Conservation (phyloP, 1,140 invertebrate genomes). For the Drepana arcuata region DNA sequence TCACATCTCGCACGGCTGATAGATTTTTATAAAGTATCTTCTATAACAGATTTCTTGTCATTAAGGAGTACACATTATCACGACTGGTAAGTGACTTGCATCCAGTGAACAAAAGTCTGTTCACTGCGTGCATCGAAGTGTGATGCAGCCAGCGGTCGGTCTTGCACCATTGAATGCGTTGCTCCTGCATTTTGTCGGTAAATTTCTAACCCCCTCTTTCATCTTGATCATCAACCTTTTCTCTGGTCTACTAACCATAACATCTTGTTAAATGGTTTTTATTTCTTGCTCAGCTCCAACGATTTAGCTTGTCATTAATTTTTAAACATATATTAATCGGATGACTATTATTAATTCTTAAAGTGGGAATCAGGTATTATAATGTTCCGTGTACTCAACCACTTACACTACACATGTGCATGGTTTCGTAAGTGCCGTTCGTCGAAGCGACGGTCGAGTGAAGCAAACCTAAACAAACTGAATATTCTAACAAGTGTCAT, state of each 20-base stretch:
- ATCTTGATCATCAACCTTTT: constrained; percentile 7
- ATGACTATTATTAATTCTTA: too few species aligned
- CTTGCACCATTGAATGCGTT: constrained; percentile 25
- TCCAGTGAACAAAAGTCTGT: too few species aligned
- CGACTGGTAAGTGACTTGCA: too few species aligned
- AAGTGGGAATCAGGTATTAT: too few species aligned
- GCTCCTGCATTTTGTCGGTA: constrained; percentile 12
- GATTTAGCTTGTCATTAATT: too few species aligned
- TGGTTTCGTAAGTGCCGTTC: constrained; percentile 11
- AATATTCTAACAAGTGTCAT: constrained; percentile 11
- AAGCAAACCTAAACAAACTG: constrained; percentile 11
- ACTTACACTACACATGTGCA: too few species aligned
- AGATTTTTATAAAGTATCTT: too few species aligned
- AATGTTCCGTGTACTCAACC: too few species aligned
- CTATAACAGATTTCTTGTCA: too few species aligned
- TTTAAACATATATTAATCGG: too few species aligned
- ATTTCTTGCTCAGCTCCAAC: neutral
- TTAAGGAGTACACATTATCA: too few species aligned
- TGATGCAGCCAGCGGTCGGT: constrained; percentile 23
- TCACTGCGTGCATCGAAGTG: constrained; percentile 29
- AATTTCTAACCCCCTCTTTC: constrained; percentile 10
- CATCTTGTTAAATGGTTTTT: constrained; percentile 2
- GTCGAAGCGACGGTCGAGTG: constrained; percentile 6
- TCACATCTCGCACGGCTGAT: too few species aligned
- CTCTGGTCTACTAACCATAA: constrained; percentile 5